Conservation (phyloP, 1,140 invertebrate species). For the Listronotus oregonensis region DNA sequence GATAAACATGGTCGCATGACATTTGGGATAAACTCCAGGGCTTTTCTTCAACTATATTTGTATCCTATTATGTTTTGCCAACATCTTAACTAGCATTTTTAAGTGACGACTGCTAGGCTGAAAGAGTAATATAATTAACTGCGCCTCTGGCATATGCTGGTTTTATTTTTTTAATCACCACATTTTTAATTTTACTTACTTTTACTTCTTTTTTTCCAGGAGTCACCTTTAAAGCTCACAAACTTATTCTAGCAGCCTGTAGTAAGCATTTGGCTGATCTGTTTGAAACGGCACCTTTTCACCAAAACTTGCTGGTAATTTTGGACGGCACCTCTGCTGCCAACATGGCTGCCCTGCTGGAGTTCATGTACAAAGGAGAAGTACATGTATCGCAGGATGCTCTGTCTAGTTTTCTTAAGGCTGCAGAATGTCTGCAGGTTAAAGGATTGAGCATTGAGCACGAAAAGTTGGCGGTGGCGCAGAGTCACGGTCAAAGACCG, state of each 20-base stretch:
- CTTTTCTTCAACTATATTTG: too few species aligned
- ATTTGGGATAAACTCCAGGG: too few species aligned
- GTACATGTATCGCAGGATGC: slow-evolving; percentile 89
- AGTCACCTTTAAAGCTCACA: slow-evolving; percentile 87
- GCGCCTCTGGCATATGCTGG: too few species aligned
- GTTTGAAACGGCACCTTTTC: slow-evolving; percentile 84
- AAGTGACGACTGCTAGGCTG: too few species aligned
- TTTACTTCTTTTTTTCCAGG: slow-evolving; percentile 64
- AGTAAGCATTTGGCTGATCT: slow-evolving; percentile 92
- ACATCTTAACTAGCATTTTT: too few species aligned
- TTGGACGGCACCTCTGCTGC: slow-evolving; percentile 84
- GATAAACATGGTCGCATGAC: too few species aligned
- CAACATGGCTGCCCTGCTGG: slow-evolving; percentile 86
- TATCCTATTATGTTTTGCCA: too few species aligned
- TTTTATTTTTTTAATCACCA: too few species aligned
- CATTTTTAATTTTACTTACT: too few species aligned
- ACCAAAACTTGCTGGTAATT: slow-evolving; percentile 83
- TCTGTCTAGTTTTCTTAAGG: slow-evolving; percentile 86
- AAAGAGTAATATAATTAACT: too few species aligned
- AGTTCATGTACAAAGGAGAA: slow-evolving; percentile 94
- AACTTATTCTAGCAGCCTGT: slow-evolving; percentile 86
- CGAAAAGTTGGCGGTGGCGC: slow-evolving; percentile 72
- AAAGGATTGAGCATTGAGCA: slow-evolving; percentile 80
- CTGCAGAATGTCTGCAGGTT: slow-evolving; percentile 85
- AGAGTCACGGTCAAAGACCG: slow-evolving; percentile 60